Evolutionary conservation across 2,113 vertebrate species (phyloP).

Genomic region (Dinomys branickii): DNA sequence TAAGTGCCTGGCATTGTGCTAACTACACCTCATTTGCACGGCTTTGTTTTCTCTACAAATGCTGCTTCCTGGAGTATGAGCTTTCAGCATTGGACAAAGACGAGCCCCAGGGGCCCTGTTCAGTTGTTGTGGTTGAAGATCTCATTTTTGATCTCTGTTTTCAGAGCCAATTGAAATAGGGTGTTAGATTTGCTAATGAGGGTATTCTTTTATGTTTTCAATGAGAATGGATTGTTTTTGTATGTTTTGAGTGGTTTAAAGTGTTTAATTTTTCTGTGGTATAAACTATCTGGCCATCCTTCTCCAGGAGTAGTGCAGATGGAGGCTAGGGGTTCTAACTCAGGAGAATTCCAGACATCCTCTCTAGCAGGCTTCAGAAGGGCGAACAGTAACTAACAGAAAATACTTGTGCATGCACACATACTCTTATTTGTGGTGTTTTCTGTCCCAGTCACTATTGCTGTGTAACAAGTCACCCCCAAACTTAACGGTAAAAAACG

Average conservation of each 20-base stretch:
- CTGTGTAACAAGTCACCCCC: background rate
- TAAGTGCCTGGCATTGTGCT: background rate
- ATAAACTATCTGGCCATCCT: background rate
- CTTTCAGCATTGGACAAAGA: background rate
- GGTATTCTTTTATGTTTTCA: slow-evolving; percentile 31
- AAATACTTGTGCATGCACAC: background rate
- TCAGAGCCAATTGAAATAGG: slow-evolving; percentile 59
- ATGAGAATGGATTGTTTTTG: slow-evolving; percentile 22
- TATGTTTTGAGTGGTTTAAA: slow-evolving; percentile 42
- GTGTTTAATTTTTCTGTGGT: slow-evolving; percentile 50
- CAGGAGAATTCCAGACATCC: background rate
- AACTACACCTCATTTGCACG: background rate
- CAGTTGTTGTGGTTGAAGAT: slow-evolving; percentile 7
- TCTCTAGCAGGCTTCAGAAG: background rate
- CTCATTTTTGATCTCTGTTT: slow-evolving; percentile 58
- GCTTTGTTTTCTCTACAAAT: background rate
- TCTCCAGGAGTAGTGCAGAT: background rate
- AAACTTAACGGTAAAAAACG: background rate
- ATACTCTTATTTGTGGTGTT: background rate
- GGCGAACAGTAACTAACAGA: background rate
- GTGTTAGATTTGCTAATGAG: slow-evolving; percentile 36
- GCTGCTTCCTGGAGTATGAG: background rate
- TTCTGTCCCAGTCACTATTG: background rate
- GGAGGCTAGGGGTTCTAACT: background rate
- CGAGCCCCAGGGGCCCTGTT: background rate